Conservation (phyloP, 1,140 invertebrate genomes). For the Drosophila bocqueti region DNA sequence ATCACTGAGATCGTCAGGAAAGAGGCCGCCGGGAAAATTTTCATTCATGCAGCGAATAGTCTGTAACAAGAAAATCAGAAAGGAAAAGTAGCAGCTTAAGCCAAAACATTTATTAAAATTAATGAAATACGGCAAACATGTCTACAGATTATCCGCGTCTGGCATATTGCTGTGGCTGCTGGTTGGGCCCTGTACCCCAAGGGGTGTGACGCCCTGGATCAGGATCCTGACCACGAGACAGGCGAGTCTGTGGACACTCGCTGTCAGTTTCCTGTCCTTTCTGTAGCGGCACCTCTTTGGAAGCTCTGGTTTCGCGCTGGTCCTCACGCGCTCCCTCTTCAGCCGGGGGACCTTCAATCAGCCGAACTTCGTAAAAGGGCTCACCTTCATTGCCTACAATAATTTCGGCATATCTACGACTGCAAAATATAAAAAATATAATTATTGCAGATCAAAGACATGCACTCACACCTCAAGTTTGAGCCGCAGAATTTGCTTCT, state of each 20-base stretch:
- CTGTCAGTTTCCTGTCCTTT: background rate
- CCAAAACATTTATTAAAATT: background rate
- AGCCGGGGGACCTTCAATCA: background rate
- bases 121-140: background rate
- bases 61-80: constrained; percentile 48
- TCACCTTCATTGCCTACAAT: constrained; percentile 4
- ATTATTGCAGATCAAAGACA: background rate
- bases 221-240: background rate
- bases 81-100: background rate
- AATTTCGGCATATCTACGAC: background rate
- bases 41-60: constrained; percentile 76
- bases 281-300: background rate
- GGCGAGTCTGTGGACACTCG: background rate
- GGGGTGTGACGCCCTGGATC: background rate
- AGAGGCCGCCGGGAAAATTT: constrained; percentile 31
- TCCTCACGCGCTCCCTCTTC: no score
- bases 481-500: background rate
- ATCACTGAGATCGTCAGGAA: background rate
- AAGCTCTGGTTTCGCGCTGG: background rate
- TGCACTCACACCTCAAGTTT: background rate
- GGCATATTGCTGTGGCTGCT: background rate
- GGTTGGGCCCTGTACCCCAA: background rate
- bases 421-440: background rate
- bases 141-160: background rate
- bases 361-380: background rate